Percentiles rank a stretch among this genome's conserved stretches.
Evolutionary conservation across 2,797 vertebrate genomes (phyloP).

Genomic region (Xiphorhynchus erythropygius): DNA sequence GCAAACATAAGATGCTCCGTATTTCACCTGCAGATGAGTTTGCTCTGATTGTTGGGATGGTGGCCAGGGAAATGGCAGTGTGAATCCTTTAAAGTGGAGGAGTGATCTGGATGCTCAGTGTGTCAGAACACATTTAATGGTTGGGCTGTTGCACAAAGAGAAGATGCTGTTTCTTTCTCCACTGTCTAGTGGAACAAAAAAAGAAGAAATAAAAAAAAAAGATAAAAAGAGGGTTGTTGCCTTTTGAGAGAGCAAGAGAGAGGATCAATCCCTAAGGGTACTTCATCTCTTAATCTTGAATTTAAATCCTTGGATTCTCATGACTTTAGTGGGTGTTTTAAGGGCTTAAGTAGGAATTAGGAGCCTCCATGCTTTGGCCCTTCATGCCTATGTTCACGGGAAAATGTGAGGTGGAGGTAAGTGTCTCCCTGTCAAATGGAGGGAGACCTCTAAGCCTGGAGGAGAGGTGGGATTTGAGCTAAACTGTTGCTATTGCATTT

Average conservation of each 20-base stretch:
- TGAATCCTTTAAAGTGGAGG: background rate
- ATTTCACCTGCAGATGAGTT: background rate
- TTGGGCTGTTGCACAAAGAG: background rate
- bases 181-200: background rate
- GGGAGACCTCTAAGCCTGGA: background rate
- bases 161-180: background rate
- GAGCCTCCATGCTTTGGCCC: background rate
- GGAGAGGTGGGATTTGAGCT: background rate
- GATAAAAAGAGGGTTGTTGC: too few relatives aligned
- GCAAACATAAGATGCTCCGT: background rate
- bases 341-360: constrained; percentile 19
- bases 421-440: background rate
- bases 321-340: background rate
- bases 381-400: background rate
- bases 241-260: background rate
- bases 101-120: background rate
- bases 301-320: constrained; percentile 29
- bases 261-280: background rate
- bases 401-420: background rate
- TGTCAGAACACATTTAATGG: background rate
- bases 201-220: background rate
- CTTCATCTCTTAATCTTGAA: constrained; percentile 26
- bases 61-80: background rate
- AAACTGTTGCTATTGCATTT: background rate
- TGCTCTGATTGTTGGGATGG: background rate